A percentile compares a stretch with the other conserved stretches of the same genome.
phyloP scores from a whole-genome alignment of 2,113 vertebrate species.

The Theropithecus gelada region DNA sequence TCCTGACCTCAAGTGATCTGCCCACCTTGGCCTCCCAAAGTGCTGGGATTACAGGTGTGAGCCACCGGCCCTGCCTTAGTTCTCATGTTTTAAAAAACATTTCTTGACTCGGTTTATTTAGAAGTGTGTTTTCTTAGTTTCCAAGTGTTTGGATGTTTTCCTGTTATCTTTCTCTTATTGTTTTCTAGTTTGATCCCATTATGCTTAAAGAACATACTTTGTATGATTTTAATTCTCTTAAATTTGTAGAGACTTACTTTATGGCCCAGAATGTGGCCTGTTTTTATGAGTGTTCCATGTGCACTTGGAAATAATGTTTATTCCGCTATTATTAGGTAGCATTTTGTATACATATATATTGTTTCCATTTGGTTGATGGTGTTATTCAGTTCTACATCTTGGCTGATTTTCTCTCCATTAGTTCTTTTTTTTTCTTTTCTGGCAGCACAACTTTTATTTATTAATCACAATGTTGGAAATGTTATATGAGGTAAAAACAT shows the following conservation, averaged over 20 bases:
- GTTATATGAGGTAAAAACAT: too few relatives aligned
- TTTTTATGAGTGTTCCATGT: background rate
- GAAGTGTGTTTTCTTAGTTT: background rate
- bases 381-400: background rate
- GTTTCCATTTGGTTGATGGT: background rate
- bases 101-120: background rate
- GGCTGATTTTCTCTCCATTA: background rate
- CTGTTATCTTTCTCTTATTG: background rate
- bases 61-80: too few relatives aligned
- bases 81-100: too few relatives aligned
- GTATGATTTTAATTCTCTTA: background rate
- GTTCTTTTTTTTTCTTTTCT: conserved; percentile 39
- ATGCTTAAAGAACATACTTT: background rate
- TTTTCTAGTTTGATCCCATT: background rate
- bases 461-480: background rate
- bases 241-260: background rate
- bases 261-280: background rate
- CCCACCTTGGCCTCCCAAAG: too few relatives aligned
- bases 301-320: background rate
- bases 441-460: conserved; percentile 79
- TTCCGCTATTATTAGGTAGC: background rate
- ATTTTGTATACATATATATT: background rate
- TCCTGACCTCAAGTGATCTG: too few relatives aligned
- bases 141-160: background rate
- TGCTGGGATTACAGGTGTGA: too few relatives aligned